Evolutionary conservation across 2,113 vertebrate genomes (phyloP).

Genomic region (Stercorarius parasiticus): DNA sequence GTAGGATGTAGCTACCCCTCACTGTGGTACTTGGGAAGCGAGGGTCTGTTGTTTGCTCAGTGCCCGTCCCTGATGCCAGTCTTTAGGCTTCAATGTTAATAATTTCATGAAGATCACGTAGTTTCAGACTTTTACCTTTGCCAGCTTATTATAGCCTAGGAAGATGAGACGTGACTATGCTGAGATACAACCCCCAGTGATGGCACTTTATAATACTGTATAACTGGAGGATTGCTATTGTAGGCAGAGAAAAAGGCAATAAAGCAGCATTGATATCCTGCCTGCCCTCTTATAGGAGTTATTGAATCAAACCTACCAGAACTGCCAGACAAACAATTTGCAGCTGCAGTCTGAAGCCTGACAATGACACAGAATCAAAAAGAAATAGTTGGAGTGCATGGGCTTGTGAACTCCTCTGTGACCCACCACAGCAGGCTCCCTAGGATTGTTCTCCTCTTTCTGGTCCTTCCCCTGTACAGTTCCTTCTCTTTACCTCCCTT

Average conservation of each 20-base stretch:
- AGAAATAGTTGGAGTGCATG: constrained; percentile 67
- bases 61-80: neutral
- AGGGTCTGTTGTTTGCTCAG: neutral
- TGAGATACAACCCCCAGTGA: constrained; percentile 65
- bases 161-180: constrained; percentile 67
- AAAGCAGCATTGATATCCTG: constrained; percentile 77
- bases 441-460: constrained; percentile 61
- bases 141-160: constrained; percentile 54
- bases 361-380: constrained; percentile 74
- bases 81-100: constrained; percentile 12
- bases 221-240: constrained; percentile 72
- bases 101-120: constrained; percentile 11
- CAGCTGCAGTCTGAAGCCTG: constrained; percentile 73
- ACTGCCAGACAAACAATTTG: constrained; percentile 78
- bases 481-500: constrained; percentile 9
- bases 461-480: neutral
- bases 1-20: neutral
- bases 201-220: constrained; percentile 66
- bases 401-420: constrained; percentile 58
- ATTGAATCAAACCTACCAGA: constrained; percentile 76
- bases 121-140: constrained; percentile 41
- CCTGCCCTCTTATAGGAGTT: constrained; percentile 74
- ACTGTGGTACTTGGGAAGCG: neutral
- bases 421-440: constrained; percentile 68
- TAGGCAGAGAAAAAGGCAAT: constrained; percentile 76